phyloP scores from a whole-genome alignment of 30 jellyfish, hydroid and myxozoan genomes.

The Hydractinia echinata region DNA sequence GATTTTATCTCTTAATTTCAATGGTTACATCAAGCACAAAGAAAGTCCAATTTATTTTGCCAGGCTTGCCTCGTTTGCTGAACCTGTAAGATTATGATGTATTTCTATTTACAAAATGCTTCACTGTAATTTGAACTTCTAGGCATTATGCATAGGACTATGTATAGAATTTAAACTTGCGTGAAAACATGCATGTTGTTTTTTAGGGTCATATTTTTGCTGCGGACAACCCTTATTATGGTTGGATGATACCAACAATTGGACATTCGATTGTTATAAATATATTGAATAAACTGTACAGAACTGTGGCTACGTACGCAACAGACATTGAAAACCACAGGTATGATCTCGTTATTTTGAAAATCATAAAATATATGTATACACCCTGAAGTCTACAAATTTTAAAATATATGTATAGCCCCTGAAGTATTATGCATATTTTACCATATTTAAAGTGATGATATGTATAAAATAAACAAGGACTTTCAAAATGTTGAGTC shows the following conservation, averaged over 20 bases:
- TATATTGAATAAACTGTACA: slow-evolving; percentile 60
- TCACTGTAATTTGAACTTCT: neutral
- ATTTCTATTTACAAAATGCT: neutral
- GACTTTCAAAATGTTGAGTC: too few relatives aligned
- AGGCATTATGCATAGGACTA: neutral
- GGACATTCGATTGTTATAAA: slow-evolving; percentile 82
- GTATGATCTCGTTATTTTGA: slow-evolving; percentile 28
- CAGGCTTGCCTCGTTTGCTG: slow-evolving; percentile 59
- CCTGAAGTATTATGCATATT: too few relatives aligned
- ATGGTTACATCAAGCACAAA: slow-evolving; percentile 81
- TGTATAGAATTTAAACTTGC: neutral
- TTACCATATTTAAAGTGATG: too few relatives aligned
- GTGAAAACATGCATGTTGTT: neutral
- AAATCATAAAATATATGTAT: neutral
- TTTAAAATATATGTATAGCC: too few relatives aligned
- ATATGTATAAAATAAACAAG: too few relatives aligned
- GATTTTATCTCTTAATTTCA: slow-evolving; percentile 78
- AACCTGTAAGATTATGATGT: slow-evolving; percentile 55
- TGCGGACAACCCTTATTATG: slow-evolving; percentile 86
- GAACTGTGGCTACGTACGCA: slow-evolving; percentile 72
- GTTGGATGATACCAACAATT: slow-evolving; percentile 96
- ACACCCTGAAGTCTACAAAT: neutral
- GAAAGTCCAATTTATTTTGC: slow-evolving; percentile 82
- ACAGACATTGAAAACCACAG: slow-evolving; percentile 89
- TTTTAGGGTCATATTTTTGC: slow-evolving; percentile 82